Evolutionary conservation across 2,797 vertebrate genomes (phyloP).

Genomic region (Gymnoscopelus microlampas): DNA sequence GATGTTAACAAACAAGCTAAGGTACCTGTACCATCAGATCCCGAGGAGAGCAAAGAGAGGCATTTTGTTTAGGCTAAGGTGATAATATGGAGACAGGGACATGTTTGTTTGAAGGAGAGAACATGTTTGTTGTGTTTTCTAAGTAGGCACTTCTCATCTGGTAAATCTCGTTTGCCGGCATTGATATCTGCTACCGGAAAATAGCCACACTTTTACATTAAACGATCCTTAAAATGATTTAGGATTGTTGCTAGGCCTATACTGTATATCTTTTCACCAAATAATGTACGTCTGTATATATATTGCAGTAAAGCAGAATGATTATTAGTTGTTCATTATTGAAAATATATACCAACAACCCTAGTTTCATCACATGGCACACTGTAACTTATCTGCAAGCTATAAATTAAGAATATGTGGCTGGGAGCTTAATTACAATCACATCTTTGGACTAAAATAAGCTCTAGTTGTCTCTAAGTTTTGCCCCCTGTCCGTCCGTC

Average conservation of each 20-base stretch:
- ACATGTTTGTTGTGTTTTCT: conserved; percentile 67
- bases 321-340: no score
- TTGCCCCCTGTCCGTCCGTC: no score
- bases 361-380: no score
- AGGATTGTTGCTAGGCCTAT: conserved; percentile 19
- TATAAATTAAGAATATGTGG: no score
- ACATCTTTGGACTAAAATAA: no score
- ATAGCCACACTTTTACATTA: conserved; percentile 39
- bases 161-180: conserved; percentile 39
- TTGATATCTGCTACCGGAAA: conserved; percentile 33
- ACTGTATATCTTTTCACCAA: neutral
- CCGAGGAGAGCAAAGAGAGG: conserved; percentile 66
- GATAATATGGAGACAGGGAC: conserved; percentile 69
- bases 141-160: conserved; percentile 50
- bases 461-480: no score
- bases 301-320: no score
- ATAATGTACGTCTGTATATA: no score
- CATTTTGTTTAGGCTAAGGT: conserved; percentile 67
- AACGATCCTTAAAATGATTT: conserved; percentile 30
- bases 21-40: conserved; percentile 79
- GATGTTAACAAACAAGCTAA: conserved; percentile 88
- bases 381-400: no score
- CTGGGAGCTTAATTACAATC: no score
- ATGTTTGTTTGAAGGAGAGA: conserved; percentile 67
- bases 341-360: no score